Conservation (phyloP, 2,888 invertebrate genomes). For the Leucophora obtusa region DNA sequence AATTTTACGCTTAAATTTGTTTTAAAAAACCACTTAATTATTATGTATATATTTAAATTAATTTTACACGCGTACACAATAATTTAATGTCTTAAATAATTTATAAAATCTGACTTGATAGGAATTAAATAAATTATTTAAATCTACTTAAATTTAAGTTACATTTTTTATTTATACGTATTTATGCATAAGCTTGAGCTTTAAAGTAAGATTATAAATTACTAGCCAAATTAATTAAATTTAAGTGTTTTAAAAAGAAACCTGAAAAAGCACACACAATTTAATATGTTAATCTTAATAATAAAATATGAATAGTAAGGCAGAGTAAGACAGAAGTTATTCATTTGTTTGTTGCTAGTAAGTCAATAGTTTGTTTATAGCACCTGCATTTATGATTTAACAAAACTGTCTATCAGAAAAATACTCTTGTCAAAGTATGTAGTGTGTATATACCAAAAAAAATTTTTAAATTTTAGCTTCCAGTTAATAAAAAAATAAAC, state of each 20-base stretch:
- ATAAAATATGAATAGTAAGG: not conserved
- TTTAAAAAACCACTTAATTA: not conserved
- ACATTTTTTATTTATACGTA: not conserved
- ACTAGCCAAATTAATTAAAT: conserved; percentile 1
- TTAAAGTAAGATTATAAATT: not conserved
- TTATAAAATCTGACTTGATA: not conserved
- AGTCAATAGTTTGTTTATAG: not conserved
- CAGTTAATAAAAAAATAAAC: conserved; percentile 4
- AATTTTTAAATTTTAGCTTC: conserved; percentile 6
- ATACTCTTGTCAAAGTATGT: not conserved
- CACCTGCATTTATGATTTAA: conserved; percentile 26
- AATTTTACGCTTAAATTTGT: not conserved
- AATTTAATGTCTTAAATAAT: conserved; percentile 6
- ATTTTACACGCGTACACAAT: not conserved
- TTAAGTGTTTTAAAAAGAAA: not conserved
- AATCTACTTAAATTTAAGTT: not conserved
- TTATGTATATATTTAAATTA: not conserved
- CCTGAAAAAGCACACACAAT: not conserved
- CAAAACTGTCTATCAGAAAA: conserved; percentile 23
- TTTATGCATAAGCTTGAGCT: conserved; percentile 1
- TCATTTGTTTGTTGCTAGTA: not conserved
- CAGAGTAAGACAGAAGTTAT: not conserved
- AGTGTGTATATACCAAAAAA: not conserved
- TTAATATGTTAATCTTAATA: conserved; percentile 6
- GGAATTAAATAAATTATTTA: not conserved